Percentiles rank a stretch among this genome's conserved stretches.
Evolutionary conservation across 2,888 invertebrate genomes (phyloP).

Genomic region (Pogonocherus hispidulus): DNA sequence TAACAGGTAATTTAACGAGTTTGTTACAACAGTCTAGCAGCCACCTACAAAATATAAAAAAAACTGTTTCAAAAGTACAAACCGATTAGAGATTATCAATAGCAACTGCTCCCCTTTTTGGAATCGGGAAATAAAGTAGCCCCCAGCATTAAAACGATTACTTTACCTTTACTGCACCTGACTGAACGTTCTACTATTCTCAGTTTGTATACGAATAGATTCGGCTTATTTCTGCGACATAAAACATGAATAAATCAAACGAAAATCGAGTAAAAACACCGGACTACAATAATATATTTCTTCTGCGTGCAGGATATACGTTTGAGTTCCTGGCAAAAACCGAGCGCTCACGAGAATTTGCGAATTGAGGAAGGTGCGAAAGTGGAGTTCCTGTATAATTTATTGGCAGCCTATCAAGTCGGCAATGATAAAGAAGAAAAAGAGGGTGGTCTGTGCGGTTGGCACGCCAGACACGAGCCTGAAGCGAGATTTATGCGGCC

Average conservation of each 20-base stretch:
- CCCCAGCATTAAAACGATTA: no score
- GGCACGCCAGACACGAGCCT: conserved; percentile 64
- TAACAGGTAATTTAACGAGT: no score
- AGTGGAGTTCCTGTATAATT: conserved; percentile 61
- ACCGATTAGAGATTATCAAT: no score
- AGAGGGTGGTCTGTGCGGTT: conserved; percentile 61
- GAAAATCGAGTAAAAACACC: conserved; percentile 8
- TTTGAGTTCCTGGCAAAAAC: conserved; percentile 7
- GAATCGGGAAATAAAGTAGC: no score
- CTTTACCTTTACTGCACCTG: no score
- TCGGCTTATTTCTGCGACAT: conserved; percentile 3
- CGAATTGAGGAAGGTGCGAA: conserved; percentile 53
- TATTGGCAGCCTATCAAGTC: conserved; percentile 64
- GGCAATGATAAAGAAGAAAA: conserved; percentile 63
- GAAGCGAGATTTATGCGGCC: conserved; percentile 64
- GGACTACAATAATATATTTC: conserved; percentile 22
- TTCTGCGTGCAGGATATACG: conserved; percentile 18
- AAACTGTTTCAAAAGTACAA: no score
- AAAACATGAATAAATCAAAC: conserved; percentile 21
- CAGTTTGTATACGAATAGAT: conserved; percentile 12
- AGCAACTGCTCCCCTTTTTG: no score
- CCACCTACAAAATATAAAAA: no score
- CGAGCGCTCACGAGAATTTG: conserved; percentile 11
- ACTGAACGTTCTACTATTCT: no score
- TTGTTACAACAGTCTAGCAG: no score